Conservation (phyloP, 2,888 invertebrate genomes). For the Eupsilia transversa region DNA sequence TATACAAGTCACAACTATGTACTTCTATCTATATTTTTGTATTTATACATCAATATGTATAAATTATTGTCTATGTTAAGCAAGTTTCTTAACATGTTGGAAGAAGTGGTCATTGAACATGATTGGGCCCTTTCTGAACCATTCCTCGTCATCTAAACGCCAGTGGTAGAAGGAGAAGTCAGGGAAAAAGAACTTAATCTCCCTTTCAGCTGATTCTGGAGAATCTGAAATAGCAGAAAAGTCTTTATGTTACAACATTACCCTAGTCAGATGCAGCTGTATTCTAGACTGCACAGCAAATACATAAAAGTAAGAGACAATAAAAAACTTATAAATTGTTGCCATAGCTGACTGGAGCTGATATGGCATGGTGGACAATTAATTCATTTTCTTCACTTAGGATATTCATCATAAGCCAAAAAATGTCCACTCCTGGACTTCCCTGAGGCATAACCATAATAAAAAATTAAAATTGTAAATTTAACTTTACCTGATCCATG, state of each 20-base stretch:
- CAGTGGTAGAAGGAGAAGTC: constrained; percentile 93
- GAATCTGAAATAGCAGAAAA: constrained; percentile 91
- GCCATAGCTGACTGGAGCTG: neutral
- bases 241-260: neutral
- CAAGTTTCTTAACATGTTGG: constrained; percentile 87
- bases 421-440: neutral
- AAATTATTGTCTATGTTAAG: constrained; percentile 58
- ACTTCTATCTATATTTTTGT: neutral
- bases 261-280: neutral
- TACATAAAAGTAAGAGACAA: neutral
- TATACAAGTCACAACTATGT: constrained; percentile 8
- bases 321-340: neutral
- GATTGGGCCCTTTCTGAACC: constrained; percentile 87
- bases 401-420: neutral
- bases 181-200: constrained; percentile 96
- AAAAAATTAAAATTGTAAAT: neutral
- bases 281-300: neutral
- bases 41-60: neutral
- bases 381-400: neutral
- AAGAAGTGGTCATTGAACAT: constrained; percentile 89
- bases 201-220: constrained; percentile 92
- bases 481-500: constrained; percentile 96
- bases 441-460: no score
- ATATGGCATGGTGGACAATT: neutral
- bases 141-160: constrained; percentile 90